Evolutionary conservation across 2,888 invertebrate species (phyloP), one percentile per base, ranked within the genome.

Genomic region (Chouioia cunea): DNA sequence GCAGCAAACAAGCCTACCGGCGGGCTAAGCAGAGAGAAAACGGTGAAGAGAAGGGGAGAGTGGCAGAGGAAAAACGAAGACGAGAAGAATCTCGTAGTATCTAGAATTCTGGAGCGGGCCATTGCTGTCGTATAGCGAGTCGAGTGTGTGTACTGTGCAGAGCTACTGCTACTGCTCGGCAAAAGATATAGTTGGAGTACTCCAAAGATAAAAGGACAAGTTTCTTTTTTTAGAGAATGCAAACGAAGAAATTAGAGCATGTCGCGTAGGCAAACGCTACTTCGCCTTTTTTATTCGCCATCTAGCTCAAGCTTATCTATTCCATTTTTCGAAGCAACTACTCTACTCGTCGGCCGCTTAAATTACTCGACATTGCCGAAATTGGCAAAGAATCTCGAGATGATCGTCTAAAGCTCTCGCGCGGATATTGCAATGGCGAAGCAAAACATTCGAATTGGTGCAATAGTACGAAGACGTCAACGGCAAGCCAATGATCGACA

Each of bases 71-170:
- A 74, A 75, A 73, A 73, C 72, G 73, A 74, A 76, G 73, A 77
- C 71, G 75, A 77, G 77, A 76, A 64, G 76, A 76, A 79, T 80
- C 79, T 80, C 68, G 76, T 75, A 79, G 82, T 83, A 83, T 81
- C 81, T 83, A 82, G 81, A 84, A 84, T 83, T 84, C 83, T 83
- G 78, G 81, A 84, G 81, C 83, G 80, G 76, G 76, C 76, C 76
- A 78, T 76, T 60, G 52, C 62, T 10, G 36, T 43, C 60, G 65
- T 23, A 23, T 3, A 23, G 10, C 67, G 67, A 65, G 75, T 79
- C 76, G 76, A 83, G 83, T 82, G 79, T 79, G 79, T 81, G 80
- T 82, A 79, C 77, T 78, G 75, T 80, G 80, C 80, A 79, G n/a
- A n/a, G 76, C 79, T 62, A 43, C 60, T 64, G 50, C 47, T n/a